Percentiles rank a stretch among this genome's conserved stretches.
Conservation (phyloP, 2,888 invertebrate species). For the Tuta absoluta region DNA sequence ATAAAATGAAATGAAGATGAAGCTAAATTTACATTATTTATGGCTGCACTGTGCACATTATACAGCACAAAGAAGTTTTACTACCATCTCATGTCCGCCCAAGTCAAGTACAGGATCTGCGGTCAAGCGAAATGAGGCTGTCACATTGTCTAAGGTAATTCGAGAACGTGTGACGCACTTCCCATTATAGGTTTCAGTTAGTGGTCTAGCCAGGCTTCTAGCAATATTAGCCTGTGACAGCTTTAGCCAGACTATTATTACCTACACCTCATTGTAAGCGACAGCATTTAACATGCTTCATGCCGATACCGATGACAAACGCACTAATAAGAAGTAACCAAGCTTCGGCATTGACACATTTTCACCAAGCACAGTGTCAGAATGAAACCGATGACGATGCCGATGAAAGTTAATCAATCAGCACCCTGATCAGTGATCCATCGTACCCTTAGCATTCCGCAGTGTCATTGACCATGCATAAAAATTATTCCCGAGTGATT, state of each 20-base stretch:
- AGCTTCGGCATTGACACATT: too few species aligned
- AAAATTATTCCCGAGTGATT: slow-evolving; percentile 23
- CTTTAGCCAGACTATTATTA: slow-evolving; percentile 7
- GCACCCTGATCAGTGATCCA: not conserved
- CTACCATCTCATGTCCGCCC: not conserved
- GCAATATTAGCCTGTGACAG: slow-evolving; percentile 23
- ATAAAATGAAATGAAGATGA: too few species aligned
- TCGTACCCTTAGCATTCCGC: slow-evolving; percentile 1
- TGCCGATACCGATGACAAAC: too few species aligned
- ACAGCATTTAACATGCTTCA: too few species aligned
- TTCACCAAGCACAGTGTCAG: too few species aligned
- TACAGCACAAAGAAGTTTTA: not conserved
- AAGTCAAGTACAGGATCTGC: slow-evolving; percentile 10
- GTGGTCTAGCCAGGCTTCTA: slow-evolving; percentile 25
- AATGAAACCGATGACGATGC: too few species aligned
- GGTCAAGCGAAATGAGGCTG: slow-evolving; percentile 17
- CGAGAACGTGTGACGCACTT: slow-evolving; percentile 18
- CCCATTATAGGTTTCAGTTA: slow-evolving; percentile 17
- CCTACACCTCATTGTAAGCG: not conserved
- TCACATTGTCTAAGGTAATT: slow-evolving; percentile 25
- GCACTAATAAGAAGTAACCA: too few species aligned
- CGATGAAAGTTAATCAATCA: too few species aligned
- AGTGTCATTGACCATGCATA: slow-evolving; percentile 21
- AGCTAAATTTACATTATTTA: too few species aligned
- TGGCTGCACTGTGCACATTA: too few species aligned